Evolutionary conservation across 1,140 invertebrate species (phyloP).

Genomic region (Drosophila murphyi): DNA sequence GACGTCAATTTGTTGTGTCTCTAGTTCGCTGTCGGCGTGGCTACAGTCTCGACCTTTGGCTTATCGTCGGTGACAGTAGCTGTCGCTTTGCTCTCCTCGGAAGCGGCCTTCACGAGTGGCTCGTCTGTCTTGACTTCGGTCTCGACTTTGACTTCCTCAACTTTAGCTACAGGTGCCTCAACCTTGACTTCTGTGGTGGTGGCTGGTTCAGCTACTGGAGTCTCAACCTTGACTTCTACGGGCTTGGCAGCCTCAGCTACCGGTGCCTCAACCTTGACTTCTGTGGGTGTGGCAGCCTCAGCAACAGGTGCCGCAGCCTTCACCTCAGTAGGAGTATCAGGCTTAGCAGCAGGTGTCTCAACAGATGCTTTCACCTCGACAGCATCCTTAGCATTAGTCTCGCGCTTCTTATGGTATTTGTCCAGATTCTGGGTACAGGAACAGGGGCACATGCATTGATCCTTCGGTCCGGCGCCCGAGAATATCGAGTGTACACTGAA

Average conservation of each 20-base stretch:
- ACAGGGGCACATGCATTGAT: constrained; percentile 83
- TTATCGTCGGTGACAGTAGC: constrained; percentile 35
- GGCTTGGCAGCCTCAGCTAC: constrained; percentile 15
- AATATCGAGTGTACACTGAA: constrained; percentile 77
- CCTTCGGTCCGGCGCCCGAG: constrained; percentile 68
- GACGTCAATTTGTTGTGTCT: constrained; percentile 50
- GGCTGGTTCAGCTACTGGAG: constrained; percentile 4
- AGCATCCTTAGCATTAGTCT: constrained; percentile 55
- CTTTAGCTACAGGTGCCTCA: constrained; percentile 34
- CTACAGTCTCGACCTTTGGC: constrained; percentile 28
- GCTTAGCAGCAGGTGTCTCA: neutral
- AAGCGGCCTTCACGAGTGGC: neutral
- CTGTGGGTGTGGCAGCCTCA: constrained; percentile 20
- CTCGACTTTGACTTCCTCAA: constrained; percentile 28
- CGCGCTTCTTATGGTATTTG: constrained; percentile 73
- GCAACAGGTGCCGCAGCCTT: constrained; percentile 12
- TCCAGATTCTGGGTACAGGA: constrained; percentile 82
- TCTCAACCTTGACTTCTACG: constrained; percentile 18
- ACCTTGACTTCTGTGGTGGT: constrained; percentile 11
- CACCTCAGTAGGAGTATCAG: constrained; percentile 6
- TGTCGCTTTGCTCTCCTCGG: neutral
- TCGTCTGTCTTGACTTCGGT: constrained; percentile 17
- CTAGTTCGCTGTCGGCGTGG: constrained; percentile 58
- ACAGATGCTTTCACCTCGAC: constrained; percentile 13
- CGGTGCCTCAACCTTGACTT: constrained; percentile 21